These are phyloP conservation scores for Enteromius thamalakanensis DNA, from an alignment of 2,797 vertebrate genomes.

Conservation along the genomic window DNA sequence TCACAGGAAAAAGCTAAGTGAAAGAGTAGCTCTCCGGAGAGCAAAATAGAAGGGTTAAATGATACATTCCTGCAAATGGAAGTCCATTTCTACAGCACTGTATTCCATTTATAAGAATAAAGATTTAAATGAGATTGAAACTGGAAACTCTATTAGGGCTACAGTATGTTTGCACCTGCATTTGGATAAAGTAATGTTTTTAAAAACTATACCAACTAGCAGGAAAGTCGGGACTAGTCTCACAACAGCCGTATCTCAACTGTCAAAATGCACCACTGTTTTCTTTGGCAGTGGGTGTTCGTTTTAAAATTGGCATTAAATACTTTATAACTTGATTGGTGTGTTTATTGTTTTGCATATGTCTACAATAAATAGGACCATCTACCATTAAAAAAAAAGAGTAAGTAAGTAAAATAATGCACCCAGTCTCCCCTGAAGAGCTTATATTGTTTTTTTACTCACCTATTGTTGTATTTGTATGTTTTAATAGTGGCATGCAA, in stretches of 20 bases:
- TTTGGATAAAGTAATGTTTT: not conserved
- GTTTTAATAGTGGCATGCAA: not conserved
- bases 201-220: not conserved
- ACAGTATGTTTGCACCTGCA: not conserved
- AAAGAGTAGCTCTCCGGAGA: constrained; percentile 68
- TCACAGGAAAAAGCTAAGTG: constrained; percentile 69
- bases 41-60: constrained; percentile 58
- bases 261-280: not conserved
- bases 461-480: not conserved
- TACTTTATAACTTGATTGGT: not conserved
- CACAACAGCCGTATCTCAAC: not conserved
- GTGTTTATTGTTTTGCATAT: not conserved
- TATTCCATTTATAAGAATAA: not conserved
- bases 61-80: constrained; percentile 57
- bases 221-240: not conserved
- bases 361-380: not conserved
- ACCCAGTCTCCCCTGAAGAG: not conserved
- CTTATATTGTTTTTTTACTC: not conserved
- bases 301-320: not conserved
- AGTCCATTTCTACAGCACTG: constrained; percentile 47
- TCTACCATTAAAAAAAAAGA: not conserved
- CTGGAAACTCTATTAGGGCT: not conserved
- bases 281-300: not conserved
- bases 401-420: not conserved
- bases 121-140: not conserved